Percentiles rank a stretch among this genome's conserved stretches.
Conservation (phyloP, 2,797 vertebrate genomes). For the Arnoldichthys spilopterus region DNA sequence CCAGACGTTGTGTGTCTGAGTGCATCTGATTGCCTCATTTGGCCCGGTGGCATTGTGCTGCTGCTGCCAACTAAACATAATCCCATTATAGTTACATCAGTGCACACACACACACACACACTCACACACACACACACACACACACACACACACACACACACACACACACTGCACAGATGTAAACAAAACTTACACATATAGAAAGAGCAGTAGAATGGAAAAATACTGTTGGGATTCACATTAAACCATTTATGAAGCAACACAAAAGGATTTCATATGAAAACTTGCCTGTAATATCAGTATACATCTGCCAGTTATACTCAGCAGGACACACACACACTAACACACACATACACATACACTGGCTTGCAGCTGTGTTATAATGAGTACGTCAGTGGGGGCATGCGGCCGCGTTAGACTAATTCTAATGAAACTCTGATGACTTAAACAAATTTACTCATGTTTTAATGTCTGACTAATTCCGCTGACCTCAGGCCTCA, state of each 20-base stretch:
- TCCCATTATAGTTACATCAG: constrained; percentile 55
- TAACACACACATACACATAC: constrained; percentile 30
- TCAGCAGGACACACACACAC: constrained; percentile 1
- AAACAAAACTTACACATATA: not conserved
- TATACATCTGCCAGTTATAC: constrained; percentile 8
- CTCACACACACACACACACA: constrained; percentile 26
- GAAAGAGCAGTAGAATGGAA: not conserved
- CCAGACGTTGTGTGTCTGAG: constrained; percentile 47
- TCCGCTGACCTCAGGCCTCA: constrained; percentile 40
- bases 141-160: constrained; percentile 45
- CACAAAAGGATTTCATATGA: not conserved
- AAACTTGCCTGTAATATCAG: not conserved
- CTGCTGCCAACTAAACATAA: constrained; percentile 55
- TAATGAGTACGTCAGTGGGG: constrained; percentile 58
- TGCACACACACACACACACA: constrained; percentile 23
- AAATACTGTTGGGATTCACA: not conserved
- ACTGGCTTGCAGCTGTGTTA: constrained; percentile 57
- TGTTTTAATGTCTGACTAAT: constrained; percentile 56
- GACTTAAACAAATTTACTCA: constrained; percentile 57
- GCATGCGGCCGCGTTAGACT: constrained; percentile 50
- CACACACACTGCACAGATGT: constrained; percentile 25
- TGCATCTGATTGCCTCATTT: constrained; percentile 42
- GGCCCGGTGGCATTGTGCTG: constrained; percentile 47
- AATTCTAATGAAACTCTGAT: constrained; percentile 53
- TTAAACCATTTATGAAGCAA: not conserved